phyloP scores from a whole-genome alignment of 1,140 invertebrate species.

The Zaprionus lachaisei region DNA sequence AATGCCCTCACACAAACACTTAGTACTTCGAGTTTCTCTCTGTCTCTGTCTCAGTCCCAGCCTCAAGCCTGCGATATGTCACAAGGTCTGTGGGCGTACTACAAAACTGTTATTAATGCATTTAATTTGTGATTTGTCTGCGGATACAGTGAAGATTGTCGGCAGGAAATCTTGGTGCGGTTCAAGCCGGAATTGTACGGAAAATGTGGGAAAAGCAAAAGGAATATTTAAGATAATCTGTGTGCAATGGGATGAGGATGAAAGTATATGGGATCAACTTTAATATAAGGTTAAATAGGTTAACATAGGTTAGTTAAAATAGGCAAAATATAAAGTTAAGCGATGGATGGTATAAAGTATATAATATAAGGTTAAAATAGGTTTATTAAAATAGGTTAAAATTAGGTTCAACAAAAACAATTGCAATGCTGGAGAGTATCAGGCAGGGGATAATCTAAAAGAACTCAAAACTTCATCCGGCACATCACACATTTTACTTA shows the following conservation, averaged over 20 bases:
- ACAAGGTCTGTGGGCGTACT: conserved; percentile 57
- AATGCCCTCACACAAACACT: conserved; percentile 17
- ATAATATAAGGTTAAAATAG: background rate
- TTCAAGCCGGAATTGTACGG: conserved; percentile 13
- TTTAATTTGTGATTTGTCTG: conserved; percentile 41
- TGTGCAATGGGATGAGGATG: conserved; percentile 3
- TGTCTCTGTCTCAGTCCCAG: background rate
- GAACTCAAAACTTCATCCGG: background rate
- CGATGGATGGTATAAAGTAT: background rate
- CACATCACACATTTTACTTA: conserved; percentile 1
- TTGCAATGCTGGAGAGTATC: background rate
- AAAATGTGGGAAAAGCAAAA: conserved; percentile 1
- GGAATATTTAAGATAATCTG: background rate
- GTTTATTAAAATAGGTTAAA: background rate
- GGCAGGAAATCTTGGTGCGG: conserved; percentile 18
- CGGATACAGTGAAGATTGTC: conserved; percentile 32
- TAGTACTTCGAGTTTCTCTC: conserved; percentile 8
- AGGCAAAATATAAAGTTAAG: background rate
- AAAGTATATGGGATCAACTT: background rate
- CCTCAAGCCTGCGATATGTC: conserved; percentile 21
- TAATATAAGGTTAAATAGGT: too few species aligned
- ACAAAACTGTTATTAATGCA: conserved; percentile 41
- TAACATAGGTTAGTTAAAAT: background rate
- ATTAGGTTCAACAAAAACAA: background rate
- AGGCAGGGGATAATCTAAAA: background rate